Base-by-base conservation (phyloP, 2,113 vertebrate species). In the Pleuronectes platessa region DNA sequence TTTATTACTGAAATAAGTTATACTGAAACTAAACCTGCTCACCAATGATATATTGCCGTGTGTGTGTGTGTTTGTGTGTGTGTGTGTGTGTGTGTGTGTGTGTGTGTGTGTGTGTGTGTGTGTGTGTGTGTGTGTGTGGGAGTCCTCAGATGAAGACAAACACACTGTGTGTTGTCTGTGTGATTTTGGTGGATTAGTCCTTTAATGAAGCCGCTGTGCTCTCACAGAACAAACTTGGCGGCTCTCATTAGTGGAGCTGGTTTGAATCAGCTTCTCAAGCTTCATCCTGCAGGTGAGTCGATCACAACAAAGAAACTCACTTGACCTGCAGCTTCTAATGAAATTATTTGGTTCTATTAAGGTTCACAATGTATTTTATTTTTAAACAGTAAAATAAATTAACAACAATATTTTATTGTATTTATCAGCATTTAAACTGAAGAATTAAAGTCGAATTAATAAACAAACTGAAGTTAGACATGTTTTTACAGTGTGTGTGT, bases 161-260 rank as follows among this genome's bases (percentile, higher is more conserved):
- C 76, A 78, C 11, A 45, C 15, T 4, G 31, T 0, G 8, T 47
- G 45, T 37, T 37, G 37, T 54, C 37, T 61, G 56, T 40, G 76
- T 68, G 1, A 56, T 74, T 80, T 66, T 7, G 70, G 45, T 49
- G 83, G 83, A 79, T 88, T 80, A 78, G 17, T 71, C 54, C 66
- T 72, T 74, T 68, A 75, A 83, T 85, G 73, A 18, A 0, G 5
- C 74, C 2, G 3, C 71, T 83, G 49, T 88, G 80, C 86, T 86
- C 71, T 81, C 60, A 4, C 74, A 55, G 61, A 63, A 17, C 71
- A 86, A 86, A 88, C 83, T 81, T 11, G 2, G 24, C n/a, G 7
- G 12, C 74, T 72, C n/a, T 71, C 21, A 76, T 88, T 78, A 81
- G 26, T 27, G 26, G 26, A 27, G 49, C 66, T 2, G 3, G 66